A percentile compares a stretch with the other conserved stretches of the same genome.
Evolutionary conservation across 2,113 vertebrate species (phyloP).

Genomic region (Rhabdomys dilectus): DNA sequence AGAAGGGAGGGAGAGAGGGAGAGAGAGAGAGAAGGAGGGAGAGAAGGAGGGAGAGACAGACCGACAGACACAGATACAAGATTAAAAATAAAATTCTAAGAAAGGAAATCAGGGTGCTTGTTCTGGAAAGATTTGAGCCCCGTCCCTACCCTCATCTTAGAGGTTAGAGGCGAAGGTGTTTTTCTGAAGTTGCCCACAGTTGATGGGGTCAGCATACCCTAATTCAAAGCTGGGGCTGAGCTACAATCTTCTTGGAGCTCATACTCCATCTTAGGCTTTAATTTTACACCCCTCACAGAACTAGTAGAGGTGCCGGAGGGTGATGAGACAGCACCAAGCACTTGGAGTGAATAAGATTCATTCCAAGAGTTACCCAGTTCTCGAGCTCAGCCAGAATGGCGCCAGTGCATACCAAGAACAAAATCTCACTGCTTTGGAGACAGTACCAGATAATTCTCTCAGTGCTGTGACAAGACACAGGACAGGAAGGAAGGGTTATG

Average conservation of each 20-base stretch:
- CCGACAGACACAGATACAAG: background rate
- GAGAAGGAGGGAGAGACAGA: too few species aligned
- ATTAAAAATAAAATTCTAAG: background rate
- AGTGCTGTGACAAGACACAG: background rate
- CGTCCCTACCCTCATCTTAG: background rate
- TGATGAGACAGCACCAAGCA: too few species aligned
- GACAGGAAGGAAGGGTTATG: background rate
- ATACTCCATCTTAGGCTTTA: background rate
- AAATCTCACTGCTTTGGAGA: background rate
- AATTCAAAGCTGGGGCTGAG: background rate
- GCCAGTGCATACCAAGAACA: background rate
- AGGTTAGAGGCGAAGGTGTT: background rate
- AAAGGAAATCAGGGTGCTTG: background rate
- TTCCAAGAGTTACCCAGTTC: background rate
- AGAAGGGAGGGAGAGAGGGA: too few species aligned
- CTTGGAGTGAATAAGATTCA: background rate
- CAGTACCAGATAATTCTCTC: background rate
- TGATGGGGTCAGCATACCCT: background rate
- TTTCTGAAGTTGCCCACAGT: background rate
- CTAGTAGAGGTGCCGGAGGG: background rate
- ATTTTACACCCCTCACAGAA: background rate
- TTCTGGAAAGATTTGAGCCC: background rate
- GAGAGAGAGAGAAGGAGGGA: accelerated
- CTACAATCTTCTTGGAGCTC: background rate
- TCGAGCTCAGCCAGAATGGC: background rate